A percentile compares a stretch with the other conserved stretches of the same genome.
Evolutionary conservation across 2,113 vertebrate genomes (phyloP).

Genomic region (Campylomormyrus numenius): DNA sequence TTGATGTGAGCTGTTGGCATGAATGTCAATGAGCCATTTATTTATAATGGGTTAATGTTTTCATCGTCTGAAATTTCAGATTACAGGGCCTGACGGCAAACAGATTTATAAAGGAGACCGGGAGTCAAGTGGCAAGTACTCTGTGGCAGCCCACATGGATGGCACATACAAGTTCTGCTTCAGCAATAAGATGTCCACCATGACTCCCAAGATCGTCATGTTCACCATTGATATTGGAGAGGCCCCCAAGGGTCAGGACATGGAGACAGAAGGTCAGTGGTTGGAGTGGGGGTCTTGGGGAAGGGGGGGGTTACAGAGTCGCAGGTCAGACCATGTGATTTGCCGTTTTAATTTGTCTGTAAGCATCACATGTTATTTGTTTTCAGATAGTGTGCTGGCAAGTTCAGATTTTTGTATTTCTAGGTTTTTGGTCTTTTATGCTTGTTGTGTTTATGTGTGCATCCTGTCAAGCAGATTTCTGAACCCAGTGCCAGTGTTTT

Average conservation of each 20-base stretch:
- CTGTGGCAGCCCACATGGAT: constrained; percentile 97
- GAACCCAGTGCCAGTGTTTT: background rate
- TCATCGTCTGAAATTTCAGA: constrained; percentile 59
- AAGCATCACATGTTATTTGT: background rate
- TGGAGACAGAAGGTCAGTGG: constrained; percentile 98
- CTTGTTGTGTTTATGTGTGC: background rate
- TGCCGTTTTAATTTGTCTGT: background rate
- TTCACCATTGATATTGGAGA: constrained; percentile 98
- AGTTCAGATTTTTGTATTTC: background rate
- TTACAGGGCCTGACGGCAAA: constrained; percentile 93
- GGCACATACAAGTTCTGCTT: constrained; percentile 97
- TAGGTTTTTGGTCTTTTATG: background rate
- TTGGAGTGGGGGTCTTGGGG: constrained; percentile 91
- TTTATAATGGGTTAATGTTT: background rate
- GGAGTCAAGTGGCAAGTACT: constrained; percentile 96
- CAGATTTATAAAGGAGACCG: constrained; percentile 93
- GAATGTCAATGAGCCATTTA: background rate
- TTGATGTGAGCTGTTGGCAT: background rate
- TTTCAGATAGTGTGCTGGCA: background rate
- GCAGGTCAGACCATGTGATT: constrained; percentile 87
- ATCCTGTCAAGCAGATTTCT: background rate
- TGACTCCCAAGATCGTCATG: constrained; percentile 99
- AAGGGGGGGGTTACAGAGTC: constrained; percentile 76
- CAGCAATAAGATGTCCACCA: constrained; percentile 98
- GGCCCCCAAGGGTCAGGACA: constrained; percentile 89